Base-by-base conservation (phyloP, 1,140 invertebrate genomes). In the Listronotus bonariensis region DNA sequence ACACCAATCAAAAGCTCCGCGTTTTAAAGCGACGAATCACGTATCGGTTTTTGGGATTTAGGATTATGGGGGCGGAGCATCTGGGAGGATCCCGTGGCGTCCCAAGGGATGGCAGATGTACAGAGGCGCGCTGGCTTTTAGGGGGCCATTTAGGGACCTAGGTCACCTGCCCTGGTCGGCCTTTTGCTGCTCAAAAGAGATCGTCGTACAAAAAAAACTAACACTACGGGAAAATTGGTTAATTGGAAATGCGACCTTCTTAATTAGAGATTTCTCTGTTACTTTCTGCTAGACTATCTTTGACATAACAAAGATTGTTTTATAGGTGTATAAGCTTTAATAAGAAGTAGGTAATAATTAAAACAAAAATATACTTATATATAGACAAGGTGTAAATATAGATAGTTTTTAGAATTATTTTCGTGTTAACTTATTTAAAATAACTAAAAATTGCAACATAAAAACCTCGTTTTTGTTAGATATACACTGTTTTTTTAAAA, bases 31-130 rank as follows among this genome's bases (percentile, higher is more conserved):
- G 20, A n/a, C 63, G 55, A 65, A 65, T 65, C 40, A 17, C 8
- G 49, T 38, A 10, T 9, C 11, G 7, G 46, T 38, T 10, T 17
- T 42, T 11, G 49, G 18, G 41, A 49, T 43, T 57, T 32, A 5
- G 20, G 40, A 46, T 54, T 59, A 7, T 9, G 40, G 18, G 49
- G 63, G 63, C 14, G 63, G 54, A 45, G 55, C 49, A 10, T 65
- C 55, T 26, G 63, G 63, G 63, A 32, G 63, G 63, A 65, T 65
- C 63, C 52, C 38, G 20, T 42, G 6, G 34, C 15, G 63, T 58
- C 63, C 52, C 63, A 43, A 43, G 63, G 63, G 63, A 59, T 49
- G 63, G 63, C 63, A 65, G 63, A 65, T 65, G 55, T 65, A 46
- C 63, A 65, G 63, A 65, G 56, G 63, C 63, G 63, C 63, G 54